These are phyloP conservation scores for Sinocyclocheilus anshuiensis DNA, from an alignment of 2,113 vertebrate species.

Conservation along the genomic window DNA sequence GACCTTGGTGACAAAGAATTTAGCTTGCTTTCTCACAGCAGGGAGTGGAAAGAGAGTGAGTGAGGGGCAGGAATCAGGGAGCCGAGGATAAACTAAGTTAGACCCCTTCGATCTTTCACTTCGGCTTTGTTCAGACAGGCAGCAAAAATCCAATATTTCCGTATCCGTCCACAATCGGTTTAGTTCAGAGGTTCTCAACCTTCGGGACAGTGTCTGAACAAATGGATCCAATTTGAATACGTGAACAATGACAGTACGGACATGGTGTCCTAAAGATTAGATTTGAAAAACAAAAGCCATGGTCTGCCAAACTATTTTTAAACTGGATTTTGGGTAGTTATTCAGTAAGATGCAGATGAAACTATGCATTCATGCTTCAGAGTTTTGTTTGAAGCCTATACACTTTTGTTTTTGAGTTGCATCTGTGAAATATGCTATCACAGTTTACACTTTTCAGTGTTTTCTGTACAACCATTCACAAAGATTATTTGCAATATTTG, in stretches of 20 bases:
- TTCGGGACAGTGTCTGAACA: neutral
- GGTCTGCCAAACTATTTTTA: neutral
- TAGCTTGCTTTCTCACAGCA: neutral
- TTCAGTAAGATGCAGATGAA: no score
- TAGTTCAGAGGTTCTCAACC: neutral
- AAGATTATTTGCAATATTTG: no score
- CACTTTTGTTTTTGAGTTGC: no score
- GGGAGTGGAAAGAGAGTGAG: neutral
- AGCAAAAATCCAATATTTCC: slow-evolving; percentile 8
- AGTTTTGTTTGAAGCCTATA: no score
- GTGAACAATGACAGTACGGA: neutral
- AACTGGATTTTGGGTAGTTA: no score
- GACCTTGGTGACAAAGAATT: slow-evolving; percentile 7
- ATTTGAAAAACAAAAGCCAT: neutral
- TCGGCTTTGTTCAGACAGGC: slow-evolving; percentile 1
- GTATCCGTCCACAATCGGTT: neutral
- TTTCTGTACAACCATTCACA: no score
- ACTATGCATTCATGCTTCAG: no score
- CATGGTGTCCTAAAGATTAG: neutral
- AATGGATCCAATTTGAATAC: neutral
- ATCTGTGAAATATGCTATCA: no score
- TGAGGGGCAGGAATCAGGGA: neutral
- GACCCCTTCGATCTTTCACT: neutral
- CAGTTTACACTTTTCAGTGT: no score
- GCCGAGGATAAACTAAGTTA: neutral